These are phyloP conservation scores for Siniperca chuatsi DNA, from an alignment of 2,113 vertebrate genomes.

Conservation along the genomic window DNA sequence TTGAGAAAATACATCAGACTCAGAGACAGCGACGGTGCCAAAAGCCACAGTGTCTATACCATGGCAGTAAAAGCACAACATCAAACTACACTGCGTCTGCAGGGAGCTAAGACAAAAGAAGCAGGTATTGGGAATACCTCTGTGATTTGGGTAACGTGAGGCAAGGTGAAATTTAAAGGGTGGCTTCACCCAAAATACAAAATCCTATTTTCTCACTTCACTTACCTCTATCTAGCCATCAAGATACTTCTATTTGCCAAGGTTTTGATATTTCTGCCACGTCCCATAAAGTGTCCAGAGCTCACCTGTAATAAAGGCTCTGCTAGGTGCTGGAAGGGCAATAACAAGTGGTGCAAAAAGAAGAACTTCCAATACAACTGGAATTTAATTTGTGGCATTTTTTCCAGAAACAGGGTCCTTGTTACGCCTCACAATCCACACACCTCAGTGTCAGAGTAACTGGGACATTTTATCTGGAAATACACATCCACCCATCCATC, in stretches of 20 bases:
- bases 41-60: slow-evolving; percentile 36
- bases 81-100: not conserved
- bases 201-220: not conserved
- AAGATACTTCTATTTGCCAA: not conserved
- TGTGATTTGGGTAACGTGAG: slow-evolving; percentile 2
- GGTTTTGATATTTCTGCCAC: not conserved
- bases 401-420: not conserved
- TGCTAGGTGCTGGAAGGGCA: not conserved
- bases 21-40: slow-evolving; percentile 43
- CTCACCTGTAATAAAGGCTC: not conserved
- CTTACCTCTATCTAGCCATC: not conserved
- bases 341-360: not conserved
- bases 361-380: not conserved
- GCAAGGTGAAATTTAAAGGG: not conserved
- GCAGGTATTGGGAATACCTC: slow-evolving; percentile 14
- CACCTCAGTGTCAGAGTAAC: not conserved
- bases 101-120: slow-evolving; percentile 12
- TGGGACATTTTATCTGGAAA: not conserved
- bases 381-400: not conserved
- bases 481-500: not conserved
- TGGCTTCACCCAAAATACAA: not conserved
- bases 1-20: slow-evolving; percentile 74
- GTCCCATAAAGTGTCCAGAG: not conserved
- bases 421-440: not conserved
- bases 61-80: slow-evolving; percentile 43